Percentiles rank a stretch among this genome's conserved stretches.
These are phyloP conservation scores for Drosophila quinaria DNA, from an alignment of 2,888 invertebrate species.

Conservation along the genomic window DNA sequence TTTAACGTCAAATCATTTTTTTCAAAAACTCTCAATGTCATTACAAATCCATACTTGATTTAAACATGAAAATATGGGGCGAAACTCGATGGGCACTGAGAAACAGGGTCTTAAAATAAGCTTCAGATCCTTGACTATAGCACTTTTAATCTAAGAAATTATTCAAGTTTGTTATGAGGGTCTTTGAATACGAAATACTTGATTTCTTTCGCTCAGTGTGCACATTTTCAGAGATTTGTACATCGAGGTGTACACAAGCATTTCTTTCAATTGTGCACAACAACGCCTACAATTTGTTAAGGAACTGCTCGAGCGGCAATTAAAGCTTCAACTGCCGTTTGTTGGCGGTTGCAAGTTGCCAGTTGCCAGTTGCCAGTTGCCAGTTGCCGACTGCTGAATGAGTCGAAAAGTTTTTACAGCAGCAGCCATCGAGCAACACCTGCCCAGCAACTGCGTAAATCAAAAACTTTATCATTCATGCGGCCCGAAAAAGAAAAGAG, in stretches of 20 bases:
- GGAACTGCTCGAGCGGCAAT: constrained; percentile 41
- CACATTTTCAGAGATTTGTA: constrained; percentile 2
- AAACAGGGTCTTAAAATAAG: too few species aligned
- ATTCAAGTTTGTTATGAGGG: too few species aligned
- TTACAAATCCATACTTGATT: too few species aligned
- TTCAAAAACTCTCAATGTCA: too few species aligned
- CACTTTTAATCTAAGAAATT: too few species aligned
- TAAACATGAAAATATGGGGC: too few species aligned
- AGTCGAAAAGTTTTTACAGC: constrained; percentile 21
- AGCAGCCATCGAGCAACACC: constrained; percentile 53
- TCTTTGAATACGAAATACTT: too few species aligned
- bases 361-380: neutral
- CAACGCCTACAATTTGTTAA: constrained; percentile 66
- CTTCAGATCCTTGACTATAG: too few species aligned
- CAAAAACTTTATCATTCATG: constrained; percentile 68
- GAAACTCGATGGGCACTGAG: too few species aligned
- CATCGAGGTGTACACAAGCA: constrained; percentile 15
- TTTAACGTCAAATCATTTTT: too few species aligned
- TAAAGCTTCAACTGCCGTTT: constrained; percentile 39
- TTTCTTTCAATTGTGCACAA: constrained; percentile 45
- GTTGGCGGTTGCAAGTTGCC: constrained; percentile 18
- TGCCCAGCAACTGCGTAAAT: constrained; percentile 66
- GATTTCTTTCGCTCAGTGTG: too few species aligned
- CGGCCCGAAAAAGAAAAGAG: constrained; percentile 13
- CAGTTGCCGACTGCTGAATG: neutral